Conservation (phyloP, 2,797 vertebrate species). For the Alca torda region DNA sequence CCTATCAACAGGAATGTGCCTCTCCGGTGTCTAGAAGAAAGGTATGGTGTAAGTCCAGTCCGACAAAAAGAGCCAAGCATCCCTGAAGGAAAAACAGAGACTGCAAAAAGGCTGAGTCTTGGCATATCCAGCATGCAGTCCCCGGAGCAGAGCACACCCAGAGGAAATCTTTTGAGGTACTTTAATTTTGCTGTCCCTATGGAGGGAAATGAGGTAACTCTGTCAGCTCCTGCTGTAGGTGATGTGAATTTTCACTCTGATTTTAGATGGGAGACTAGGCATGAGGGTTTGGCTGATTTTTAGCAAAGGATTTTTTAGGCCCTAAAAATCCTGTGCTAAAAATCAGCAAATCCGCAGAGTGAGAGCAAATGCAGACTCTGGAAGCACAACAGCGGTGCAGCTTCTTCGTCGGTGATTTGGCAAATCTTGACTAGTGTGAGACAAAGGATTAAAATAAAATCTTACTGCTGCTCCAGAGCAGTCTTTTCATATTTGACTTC, state of each 20-base stretch:
- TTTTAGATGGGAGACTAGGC: not conserved
- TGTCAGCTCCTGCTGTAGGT: not conserved
- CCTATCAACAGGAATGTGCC: constrained; percentile 91
- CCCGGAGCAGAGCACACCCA: constrained; percentile 70
- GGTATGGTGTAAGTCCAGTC: constrained; percentile 79
- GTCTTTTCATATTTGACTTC: not conserved
- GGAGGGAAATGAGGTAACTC: not conserved
- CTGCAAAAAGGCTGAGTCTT: constrained; percentile 86
- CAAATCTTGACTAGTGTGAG: not conserved
- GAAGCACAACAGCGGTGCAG: not conserved
- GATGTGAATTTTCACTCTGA: not conserved
- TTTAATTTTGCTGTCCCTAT: not conserved
- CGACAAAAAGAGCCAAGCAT: constrained; percentile 41
- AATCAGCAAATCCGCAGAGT: not conserved
- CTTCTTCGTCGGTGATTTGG: not conserved
- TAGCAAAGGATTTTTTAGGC: not conserved
- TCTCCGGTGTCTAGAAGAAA: constrained; percentile 90
- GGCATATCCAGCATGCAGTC: constrained; percentile 78
- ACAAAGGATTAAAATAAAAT: not conserved
- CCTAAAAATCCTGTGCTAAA: not conserved
- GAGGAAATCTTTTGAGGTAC: constrained; percentile 88
- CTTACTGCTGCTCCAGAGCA: not conserved
- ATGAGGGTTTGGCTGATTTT: not conserved
- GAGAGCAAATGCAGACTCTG: not conserved
- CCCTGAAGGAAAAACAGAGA: constrained; percentile 77